These are phyloP conservation scores for Sialis lutaria DNA, from an alignment of 2,888 invertebrate genomes.

Conservation along the genomic window DNA sequence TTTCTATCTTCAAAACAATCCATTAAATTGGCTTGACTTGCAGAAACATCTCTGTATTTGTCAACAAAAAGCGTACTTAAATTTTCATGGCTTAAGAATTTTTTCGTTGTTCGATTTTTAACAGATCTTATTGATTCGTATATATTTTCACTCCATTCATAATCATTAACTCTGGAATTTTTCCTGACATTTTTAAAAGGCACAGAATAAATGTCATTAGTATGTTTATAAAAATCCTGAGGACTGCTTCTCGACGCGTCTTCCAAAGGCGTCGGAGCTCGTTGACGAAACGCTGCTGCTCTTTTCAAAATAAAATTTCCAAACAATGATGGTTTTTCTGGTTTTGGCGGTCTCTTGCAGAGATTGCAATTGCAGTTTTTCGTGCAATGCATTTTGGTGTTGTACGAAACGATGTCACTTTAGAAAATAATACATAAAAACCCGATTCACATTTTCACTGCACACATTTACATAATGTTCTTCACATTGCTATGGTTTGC, in stretches of 20 bases:
- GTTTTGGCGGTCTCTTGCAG: slow-evolving; percentile 53
- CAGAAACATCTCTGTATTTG: not conserved
- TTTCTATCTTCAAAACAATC: slow-evolving; percentile 25
- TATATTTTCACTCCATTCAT: not conserved
- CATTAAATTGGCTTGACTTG: slow-evolving; percentile 16
- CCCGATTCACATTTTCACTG: no score
- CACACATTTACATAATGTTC: no score
- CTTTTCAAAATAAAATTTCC: slow-evolving; percentile 3
- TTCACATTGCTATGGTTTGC: no score
- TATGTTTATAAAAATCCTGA: not conserved
- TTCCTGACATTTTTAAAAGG: not conserved
- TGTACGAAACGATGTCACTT: no score
- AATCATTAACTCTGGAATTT: not conserved
- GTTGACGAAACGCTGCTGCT: slow-evolving; percentile 4
- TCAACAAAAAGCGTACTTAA: not conserved
- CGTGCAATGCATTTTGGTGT: slow-evolving; percentile 40
- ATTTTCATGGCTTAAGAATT: slow-evolving; percentile 3
- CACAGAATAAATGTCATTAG: slow-evolving; percentile 3
- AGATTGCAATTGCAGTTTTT: slow-evolving; percentile 58
- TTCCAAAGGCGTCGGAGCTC: not conserved
- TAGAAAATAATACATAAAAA: no score
- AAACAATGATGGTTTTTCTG: slow-evolving; percentile 10
- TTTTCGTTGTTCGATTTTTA: slow-evolving; percentile 1
- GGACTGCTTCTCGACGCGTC: not conserved
- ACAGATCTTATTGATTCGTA: slow-evolving; percentile 5